Percentiles rank a stretch among this genome's conserved stretches.
These are phyloP conservation scores for Diabrotica undecimpunctata DNA, from an alignment of 1,140 invertebrate genomes.

Conservation along the genomic window DNA sequence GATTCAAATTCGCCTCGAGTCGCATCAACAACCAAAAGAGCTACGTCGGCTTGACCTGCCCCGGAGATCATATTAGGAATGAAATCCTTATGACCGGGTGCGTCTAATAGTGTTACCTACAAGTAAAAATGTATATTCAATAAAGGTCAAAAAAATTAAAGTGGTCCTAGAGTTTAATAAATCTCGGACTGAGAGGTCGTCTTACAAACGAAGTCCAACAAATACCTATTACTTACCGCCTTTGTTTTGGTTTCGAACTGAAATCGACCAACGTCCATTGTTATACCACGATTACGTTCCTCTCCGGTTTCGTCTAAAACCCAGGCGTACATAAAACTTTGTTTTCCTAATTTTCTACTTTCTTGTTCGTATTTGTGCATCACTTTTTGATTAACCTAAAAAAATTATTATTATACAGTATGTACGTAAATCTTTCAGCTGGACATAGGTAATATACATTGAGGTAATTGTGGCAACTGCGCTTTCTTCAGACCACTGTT, in stretches of 20 bases:
- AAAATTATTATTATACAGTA: neutral
- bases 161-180: neutral
- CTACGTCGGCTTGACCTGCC: constrained; percentile 95
- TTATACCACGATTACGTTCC: constrained; percentile 81
- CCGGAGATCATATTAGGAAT: constrained; percentile 99
- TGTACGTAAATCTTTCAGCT: neutral
- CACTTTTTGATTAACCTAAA: constrained; percentile 76
- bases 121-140: constrained; percentile 1
- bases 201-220: too few relatives aligned
- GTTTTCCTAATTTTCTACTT: constrained; percentile 95
- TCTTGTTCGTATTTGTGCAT: constrained; percentile 99
- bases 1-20: constrained; percentile 97
- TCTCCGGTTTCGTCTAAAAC: constrained; percentile 98
- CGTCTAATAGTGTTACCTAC: constrained; percentile 83
- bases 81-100: constrained; percentile 97
- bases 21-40: constrained; percentile 93
- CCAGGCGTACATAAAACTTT: constrained; percentile 98
- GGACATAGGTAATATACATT: too few relatives aligned
- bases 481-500: too few relatives aligned
- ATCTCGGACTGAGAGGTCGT: too few relatives aligned
- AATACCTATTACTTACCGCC: constrained; percentile 27
- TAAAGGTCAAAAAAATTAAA: too few relatives aligned
- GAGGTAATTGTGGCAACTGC: too few relatives aligned
- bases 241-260: constrained; percentile 90
- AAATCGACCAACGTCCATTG: constrained; percentile 95